Base-by-base conservation (phyloP, 2,888 invertebrate species). In the Aleiodes leptofemur region DNA sequence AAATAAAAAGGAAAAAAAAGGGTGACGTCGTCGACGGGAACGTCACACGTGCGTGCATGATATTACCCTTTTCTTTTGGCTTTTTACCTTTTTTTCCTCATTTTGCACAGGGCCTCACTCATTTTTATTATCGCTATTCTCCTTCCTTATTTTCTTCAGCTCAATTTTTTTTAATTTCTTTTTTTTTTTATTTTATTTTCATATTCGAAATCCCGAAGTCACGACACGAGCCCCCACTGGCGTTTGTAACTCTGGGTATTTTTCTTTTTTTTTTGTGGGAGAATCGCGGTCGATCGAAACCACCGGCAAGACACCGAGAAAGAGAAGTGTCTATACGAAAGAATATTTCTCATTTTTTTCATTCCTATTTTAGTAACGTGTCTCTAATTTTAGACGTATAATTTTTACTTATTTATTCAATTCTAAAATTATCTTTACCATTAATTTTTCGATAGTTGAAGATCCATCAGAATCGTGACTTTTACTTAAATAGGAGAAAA, bases 11-110 rank as follows among this genome's bases (percentile, higher is more conserved):
- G 13, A 48, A 50, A 34, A 34, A 34, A 34, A 34, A 4, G 51
- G 34, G 51, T 68, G 51, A 68, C 38, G 51, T 51, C 14, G 31
- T 51, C 68, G 64, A 72, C 43, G 59, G 16, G 43, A 29, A 68
- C 73, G 72, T 69, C 66, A 77, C 78, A 78, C 77, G 74, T 78
- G 77, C 78, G 72, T 78, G 76, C 74, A 69, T 76, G 68, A 50
- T 43, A 29, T 43, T 14, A 48, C 64, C 68, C 50, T 68, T 50
- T 23, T 31, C 51, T 50, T 68, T 68, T n/a, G 51, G 51, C 53
- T 14, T 68, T 51, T 51, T 68, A 51, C 51, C 51, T 51, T 69
- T 31, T 70, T 66, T 38, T 74, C 23, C 56, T 64, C 48, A 4
- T 57, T 51, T 72, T 23, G 23, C n/a, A n/a, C n/a, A n/a, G n/a